These are phyloP conservation scores for Callopanchax toddi DNA, from an alignment of 2,113 vertebrate genomes.

Conservation along the genomic window DNA sequence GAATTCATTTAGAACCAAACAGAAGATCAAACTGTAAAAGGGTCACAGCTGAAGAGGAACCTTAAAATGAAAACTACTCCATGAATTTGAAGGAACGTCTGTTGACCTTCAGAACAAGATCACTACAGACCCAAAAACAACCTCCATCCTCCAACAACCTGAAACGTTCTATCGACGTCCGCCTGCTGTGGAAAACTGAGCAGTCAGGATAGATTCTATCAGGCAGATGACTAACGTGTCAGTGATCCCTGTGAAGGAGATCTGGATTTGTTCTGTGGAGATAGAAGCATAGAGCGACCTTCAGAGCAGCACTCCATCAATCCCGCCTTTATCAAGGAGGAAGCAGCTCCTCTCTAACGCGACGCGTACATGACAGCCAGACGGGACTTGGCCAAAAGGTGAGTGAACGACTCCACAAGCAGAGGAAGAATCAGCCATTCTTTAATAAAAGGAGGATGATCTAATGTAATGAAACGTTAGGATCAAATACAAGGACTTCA, in stretches of 20 bases:
- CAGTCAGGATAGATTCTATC: background rate
- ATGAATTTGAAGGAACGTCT: background rate
- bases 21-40: too few relatives aligned
- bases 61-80: too few relatives aligned
- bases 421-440: background rate
- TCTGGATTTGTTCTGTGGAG: background rate
- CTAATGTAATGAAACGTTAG: background rate
- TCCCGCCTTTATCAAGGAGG: background rate
- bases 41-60: too few relatives aligned
- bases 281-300: background rate
- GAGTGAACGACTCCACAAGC: background rate
- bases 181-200: background rate
- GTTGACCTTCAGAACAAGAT: background rate
- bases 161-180: background rate
- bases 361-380: background rate
- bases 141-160: background rate
- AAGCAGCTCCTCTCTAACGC: background rate
- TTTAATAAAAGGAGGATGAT: background rate
- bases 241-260: background rate
- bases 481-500: background rate
- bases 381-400: background rate
- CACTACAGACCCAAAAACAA: background rate
- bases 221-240: too few relatives aligned
- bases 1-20: too few relatives aligned
- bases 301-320: background rate